These are phyloP conservation scores for Nyctibius grandis DNA, from an alignment of 2,797 vertebrate genomes.

Conservation along the genomic window DNA sequence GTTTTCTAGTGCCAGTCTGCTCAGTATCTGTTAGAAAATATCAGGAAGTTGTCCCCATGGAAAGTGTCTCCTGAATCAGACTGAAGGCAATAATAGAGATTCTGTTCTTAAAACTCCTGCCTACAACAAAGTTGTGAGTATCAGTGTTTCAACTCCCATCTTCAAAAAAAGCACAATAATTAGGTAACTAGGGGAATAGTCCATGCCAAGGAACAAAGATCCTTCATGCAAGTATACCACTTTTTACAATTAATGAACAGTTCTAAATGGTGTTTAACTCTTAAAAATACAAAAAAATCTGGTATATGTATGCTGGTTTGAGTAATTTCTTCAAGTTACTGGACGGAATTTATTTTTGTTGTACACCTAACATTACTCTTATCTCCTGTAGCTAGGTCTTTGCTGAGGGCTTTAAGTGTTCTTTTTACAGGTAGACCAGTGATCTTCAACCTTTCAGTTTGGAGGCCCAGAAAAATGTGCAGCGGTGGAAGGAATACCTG, in stretches of 20 bases:
- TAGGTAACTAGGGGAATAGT: background rate
- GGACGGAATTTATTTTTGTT: background rate
- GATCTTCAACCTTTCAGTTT: background rate
- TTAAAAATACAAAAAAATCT: background rate
- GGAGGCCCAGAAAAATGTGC: background rate
- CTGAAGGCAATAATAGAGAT: background rate
- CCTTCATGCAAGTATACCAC: background rate
- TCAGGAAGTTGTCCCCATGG: background rate
- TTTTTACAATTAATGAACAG: background rate
- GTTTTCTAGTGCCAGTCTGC: background rate
- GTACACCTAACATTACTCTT: background rate
- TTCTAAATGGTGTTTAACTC: background rate
- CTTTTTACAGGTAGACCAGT: background rate
- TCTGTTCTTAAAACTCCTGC: background rate
- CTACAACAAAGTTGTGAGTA: background rate
- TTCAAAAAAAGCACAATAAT: background rate
- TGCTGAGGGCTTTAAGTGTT: background rate
- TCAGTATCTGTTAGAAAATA: background rate
- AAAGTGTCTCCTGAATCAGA: background rate
- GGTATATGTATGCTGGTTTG: background rate
- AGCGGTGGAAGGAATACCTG: background rate
- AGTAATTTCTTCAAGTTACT: background rate
- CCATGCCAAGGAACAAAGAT: background rate
- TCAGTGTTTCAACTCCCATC: background rate
- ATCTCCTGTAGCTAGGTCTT: background rate